phyloP scores from a whole-genome alignment of 2,113 vertebrate species.

The Oplegnathus fasciatus region DNA sequence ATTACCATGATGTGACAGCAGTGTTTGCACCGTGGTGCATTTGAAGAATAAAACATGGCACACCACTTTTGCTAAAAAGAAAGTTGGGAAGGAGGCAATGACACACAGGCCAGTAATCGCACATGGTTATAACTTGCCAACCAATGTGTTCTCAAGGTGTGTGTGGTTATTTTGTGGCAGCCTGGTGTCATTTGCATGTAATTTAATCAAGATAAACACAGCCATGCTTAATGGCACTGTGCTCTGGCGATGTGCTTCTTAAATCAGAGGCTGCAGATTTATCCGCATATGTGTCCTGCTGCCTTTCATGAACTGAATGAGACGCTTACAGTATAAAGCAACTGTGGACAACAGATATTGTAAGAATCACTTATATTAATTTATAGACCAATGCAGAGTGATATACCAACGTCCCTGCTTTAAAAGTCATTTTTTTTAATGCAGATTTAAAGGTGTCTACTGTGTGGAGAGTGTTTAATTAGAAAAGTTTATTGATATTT shows the following conservation, averaged over 20 bases:
- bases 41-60: too few relatives aligned
- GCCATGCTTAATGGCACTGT: background rate
- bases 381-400: background rate
- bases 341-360: background rate
- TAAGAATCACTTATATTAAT: background rate
- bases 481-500: background rate
- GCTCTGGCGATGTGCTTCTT: background rate
- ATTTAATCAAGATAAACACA: conserved; percentile 3
- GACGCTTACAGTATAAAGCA: background rate
- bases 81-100: too few relatives aligned
- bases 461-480: background rate
- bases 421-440: background rate
- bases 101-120: too few relatives aligned
- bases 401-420: too few relatives aligned
- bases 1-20: too few relatives aligned
- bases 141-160: background rate
- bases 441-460: background rate
- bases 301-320: background rate
- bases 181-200: conserved; percentile 6
- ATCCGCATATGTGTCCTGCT: background rate
- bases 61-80: too few relatives aligned
- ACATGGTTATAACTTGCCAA: background rate
- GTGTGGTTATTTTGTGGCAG: background rate
- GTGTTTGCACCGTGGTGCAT: too few relatives aligned
- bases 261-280: conserved; percentile 1